Base-by-base conservation (phyloP, 2,113 vertebrate species). In the Paracanthobrama guichenoti region DNA sequence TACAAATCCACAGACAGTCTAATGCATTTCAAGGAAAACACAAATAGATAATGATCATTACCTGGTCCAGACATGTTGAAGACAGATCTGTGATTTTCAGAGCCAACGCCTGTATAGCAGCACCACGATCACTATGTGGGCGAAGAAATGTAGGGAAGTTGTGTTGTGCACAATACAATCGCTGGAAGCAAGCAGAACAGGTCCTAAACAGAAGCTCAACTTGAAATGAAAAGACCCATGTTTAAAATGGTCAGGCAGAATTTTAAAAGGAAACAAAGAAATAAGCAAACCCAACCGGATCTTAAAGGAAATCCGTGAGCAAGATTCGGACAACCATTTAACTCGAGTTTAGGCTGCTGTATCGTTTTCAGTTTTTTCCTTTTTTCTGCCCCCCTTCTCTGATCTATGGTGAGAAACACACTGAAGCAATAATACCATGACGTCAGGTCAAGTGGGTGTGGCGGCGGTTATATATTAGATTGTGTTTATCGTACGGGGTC, bases 41-140 rank as follows among this genome's bases (percentile, higher is more conserved):
- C 20, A 67, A 50, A n/a, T 9, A 14, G 18, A 14, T 72, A 0
- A 31, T 14, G 0, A 31, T n/a, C 18, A 42, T 69, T 82, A 82
- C 80, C 80, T 81, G 80, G 80, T 35, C 46, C 80, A 57, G 80
- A 82, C 80, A 82, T 82, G 62, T 71, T 71, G 80, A 82, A 82
- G 44, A n/a, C 46, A 42, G 64, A 31, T 50, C 4, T 18, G 4
- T 28, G 59, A 14, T 35, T 82, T 71, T n/a, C 69, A 82, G 11
- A 16, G 3, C 12, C 28, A 60, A 42, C 46, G 3, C 35, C 62
- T 14, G 16, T 50, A 28, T 39, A 71, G 18, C 48, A 31, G 79
- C 22, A 72, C 28, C 48, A 20, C 26, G 50, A 50, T 57, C 48
- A 39, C 80, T 18, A 42, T 35, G 44, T 81, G 42, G 60, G 14